phyloP scores from a whole-genome alignment of 2,888 invertebrate genomes.

The Ophion costatus region DNA sequence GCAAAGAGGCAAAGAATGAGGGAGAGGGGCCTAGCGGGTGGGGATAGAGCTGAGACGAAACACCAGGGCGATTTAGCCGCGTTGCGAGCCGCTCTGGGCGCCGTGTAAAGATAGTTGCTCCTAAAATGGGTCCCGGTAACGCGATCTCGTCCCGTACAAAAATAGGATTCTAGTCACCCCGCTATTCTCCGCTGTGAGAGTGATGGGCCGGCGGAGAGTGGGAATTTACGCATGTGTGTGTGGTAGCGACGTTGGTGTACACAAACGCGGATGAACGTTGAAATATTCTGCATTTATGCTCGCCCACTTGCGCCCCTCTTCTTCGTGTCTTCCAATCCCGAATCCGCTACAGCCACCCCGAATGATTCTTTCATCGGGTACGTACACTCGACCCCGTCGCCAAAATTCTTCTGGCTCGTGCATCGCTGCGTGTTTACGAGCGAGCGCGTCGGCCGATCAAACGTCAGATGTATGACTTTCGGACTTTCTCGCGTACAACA shows the following conservation, averaged over 20 bases:
- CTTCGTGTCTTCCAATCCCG: constrained; percentile 27
- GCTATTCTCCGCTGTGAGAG: constrained; percentile 68
- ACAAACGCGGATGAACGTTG: constrained; percentile 67
- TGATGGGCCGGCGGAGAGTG: neutral
- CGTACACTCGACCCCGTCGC: constrained; percentile 57
- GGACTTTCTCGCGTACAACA: neutral
- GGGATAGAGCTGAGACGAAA: constrained; percentile 57
- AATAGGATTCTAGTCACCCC: constrained; percentile 84
- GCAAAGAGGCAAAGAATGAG: constrained; percentile 53
- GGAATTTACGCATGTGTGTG: constrained; percentile 21
- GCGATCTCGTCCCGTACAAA: constrained; percentile 86
- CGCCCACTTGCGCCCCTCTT: constrained; percentile 52
- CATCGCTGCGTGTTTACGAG: constrained; percentile 23
- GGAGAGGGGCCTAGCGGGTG: constrained; percentile 42
- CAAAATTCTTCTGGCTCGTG: constrained; percentile 33
- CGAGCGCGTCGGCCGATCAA: constrained; percentile 25
- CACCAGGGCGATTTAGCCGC: constrained; percentile 62
- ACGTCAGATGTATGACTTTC: constrained; percentile 40
- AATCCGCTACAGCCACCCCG: constrained; percentile 40
- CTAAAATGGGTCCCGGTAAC: constrained; percentile 88
- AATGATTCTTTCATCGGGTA: constrained; percentile 26
- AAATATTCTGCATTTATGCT: constrained; percentile 73
- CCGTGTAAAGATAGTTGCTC: constrained; percentile 85
- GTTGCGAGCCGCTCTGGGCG: constrained; percentile 76
- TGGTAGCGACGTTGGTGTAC: constrained; percentile 61